Conservation (phyloP, 1,140 invertebrate genomes). For the Cydia splendana region DNA sequence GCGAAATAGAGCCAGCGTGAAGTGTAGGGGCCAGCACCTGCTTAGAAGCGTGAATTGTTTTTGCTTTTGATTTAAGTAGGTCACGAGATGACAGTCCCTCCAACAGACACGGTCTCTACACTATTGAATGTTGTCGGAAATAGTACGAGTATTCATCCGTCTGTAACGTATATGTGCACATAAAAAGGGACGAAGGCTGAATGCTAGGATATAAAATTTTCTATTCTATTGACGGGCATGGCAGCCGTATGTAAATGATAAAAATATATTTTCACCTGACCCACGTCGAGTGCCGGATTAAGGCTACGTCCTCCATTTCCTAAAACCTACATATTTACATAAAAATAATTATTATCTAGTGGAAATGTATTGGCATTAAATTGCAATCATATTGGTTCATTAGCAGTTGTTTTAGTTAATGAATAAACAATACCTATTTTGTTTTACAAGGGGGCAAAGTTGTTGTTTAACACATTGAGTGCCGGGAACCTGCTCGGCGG, state of each 20-base stretch:
- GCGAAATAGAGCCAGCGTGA: too few species aligned
- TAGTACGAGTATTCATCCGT: not conserved
- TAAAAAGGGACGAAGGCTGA: constrained; percentile 30
- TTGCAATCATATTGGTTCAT: too few species aligned
- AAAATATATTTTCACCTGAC: constrained; percentile 80
- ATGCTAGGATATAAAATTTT: constrained; percentile 22
- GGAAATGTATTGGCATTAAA: not conserved
- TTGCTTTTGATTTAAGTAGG: too few species aligned
- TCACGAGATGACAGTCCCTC: too few species aligned
- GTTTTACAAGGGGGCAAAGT: too few species aligned
- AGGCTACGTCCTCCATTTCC: constrained; percentile 87
- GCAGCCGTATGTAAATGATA: constrained; percentile 19
- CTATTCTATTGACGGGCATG: constrained; percentile 22
- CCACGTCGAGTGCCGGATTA: constrained; percentile 88
- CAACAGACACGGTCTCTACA: not conserved
- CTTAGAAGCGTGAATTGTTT: too few species aligned
- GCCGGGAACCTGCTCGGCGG: too few species aligned
- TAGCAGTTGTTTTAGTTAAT: too few species aligned
- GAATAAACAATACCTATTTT: too few species aligned
- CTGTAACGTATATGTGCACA: constrained; percentile 10
- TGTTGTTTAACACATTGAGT: too few species aligned
- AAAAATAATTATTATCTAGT: constrained; percentile 38
- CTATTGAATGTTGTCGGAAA: not conserved
- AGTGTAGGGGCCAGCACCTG: too few species aligned
- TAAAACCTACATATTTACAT: constrained; percentile 79